Evolutionary conservation across 2,797 vertebrate species (phyloP).

Genomic region (Gobio occitaniae): DNA sequence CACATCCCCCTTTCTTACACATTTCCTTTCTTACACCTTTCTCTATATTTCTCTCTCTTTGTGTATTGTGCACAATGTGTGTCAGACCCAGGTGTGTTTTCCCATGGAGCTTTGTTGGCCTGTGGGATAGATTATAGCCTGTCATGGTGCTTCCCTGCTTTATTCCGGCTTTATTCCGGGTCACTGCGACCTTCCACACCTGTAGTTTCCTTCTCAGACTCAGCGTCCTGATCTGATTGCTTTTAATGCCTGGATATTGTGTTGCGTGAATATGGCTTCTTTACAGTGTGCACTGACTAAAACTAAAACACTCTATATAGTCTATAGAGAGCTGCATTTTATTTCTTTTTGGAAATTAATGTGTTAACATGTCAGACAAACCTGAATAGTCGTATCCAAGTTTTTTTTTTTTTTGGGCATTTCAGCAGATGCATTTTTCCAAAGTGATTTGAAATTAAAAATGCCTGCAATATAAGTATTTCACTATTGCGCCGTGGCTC

Average conservation of each 20-base stretch:
- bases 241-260: slow-evolving; percentile 3
- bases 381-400: neutral
- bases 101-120: slow-evolving; percentile 22
- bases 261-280: neutral
- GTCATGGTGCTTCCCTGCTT: slow-evolving; percentile 26
- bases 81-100: slow-evolving; percentile 12
- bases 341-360: neutral
- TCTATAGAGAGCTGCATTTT: neutral
- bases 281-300: neutral
- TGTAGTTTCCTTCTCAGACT: slow-evolving; percentile 22
- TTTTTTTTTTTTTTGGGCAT: neutral
- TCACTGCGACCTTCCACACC: slow-evolving; percentile 29
- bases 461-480: neutral
- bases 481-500: neutral
- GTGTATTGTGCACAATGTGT: slow-evolving; percentile 25
- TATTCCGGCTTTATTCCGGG: slow-evolving; percentile 19
- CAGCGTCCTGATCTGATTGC: neutral
- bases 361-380: neutral
- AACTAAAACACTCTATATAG: neutral
- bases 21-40: slow-evolving; percentile 7
- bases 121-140: slow-evolving; percentile 41
- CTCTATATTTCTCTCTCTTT: neutral
- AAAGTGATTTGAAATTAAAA: neutral
- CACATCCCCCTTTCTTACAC: slow-evolving; percentile 13
- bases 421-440: neutral